Base-by-base conservation (phyloP, 2,888 invertebrate genomes). In the Habrosyne pyritoides region DNA sequence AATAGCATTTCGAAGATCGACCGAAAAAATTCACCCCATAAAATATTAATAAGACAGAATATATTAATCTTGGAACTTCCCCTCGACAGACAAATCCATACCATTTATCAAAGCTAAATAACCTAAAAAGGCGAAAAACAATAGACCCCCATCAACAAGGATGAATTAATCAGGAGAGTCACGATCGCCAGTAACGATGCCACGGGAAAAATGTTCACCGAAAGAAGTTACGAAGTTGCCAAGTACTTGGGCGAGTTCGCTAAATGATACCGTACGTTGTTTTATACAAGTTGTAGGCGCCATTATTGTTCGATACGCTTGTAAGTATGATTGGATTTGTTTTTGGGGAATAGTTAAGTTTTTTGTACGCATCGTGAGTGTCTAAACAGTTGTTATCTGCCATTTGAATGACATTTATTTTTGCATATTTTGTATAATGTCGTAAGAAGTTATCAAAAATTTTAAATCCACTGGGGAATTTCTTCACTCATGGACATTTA, bases 101-200 rank as follows among this genome's bases (percentile, higher is more conserved):
- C 69, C 76, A 81, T 81, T 79, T 74, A 79, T 79, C 79, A 77
- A 69, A 70, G 72, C 70, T 66, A 71, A 79, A 77, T 75, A 75
- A 71, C 71, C 68, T 75, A 75, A 81, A 79, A 76, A 79, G 73
- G 59, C 61, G 68, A 75, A 80, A 83, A 83, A 86, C 84, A 86
- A 84, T 81, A 78, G 75, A 57, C 66, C 54, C 66, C 69, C 59
- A 65, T 64, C 66, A 67, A 61, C 52, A 47, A 47, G 66, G 73
- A 82, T 83, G 83, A 87, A 89, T 90, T 90, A 89, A 91, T 89
- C 86, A 85, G 79, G 81, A 66, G 64, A 84, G 88, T 89, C 91
- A 91, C 90, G 91, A 86, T 84, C 81, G 67, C 54, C 66, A 61
- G 79, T 90, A 91, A 91, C 80, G 91, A 89, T 78, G 77, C 81